Evolutionary conservation across 2,888 invertebrate species (phyloP).

Genomic region (Synanthedon myopaeformis): DNA sequence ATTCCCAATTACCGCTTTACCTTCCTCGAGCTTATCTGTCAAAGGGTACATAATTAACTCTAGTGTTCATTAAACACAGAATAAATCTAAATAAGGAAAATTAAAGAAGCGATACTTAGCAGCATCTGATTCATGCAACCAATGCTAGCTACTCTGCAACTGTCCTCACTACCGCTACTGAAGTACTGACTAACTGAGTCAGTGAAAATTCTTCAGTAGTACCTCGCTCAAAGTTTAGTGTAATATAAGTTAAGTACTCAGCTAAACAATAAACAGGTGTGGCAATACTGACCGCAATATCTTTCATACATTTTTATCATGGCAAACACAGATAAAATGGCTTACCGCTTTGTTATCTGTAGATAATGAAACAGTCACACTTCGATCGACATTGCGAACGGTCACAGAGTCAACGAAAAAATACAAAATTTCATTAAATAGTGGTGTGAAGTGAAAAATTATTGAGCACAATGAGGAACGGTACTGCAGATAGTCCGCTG

Average conservation of each 20-base stretch:
- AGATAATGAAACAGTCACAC: slow-evolving; percentile 46
- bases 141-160: too few species aligned
- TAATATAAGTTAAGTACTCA: slow-evolving; percentile 1
- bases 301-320: slow-evolving; percentile 52
- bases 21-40: too few species aligned
- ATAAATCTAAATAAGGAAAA: too few species aligned
- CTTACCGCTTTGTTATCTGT: slow-evolving; percentile 42
- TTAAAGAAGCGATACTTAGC: too few species aligned
- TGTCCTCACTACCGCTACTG: too few species aligned
- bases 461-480: slow-evolving; percentile 65
- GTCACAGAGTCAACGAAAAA: slow-evolving; percentile 20
- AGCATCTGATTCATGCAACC: too few species aligned
- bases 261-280: slow-evolving; percentile 35
- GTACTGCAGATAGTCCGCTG: slow-evolving; percentile 62
- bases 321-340: slow-evolving; percentile 56
- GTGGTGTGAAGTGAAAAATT: slow-evolving; percentile 20
- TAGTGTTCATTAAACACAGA: too few species aligned
- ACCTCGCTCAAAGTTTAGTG: not conserved
- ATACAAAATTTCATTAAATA: slow-evolving; percentile 3
- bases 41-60: too few species aligned
- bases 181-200: too few species aligned
- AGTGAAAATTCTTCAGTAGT: too few species aligned
- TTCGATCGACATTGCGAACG: slow-evolving; percentile 32
- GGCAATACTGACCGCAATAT: slow-evolving; percentile 47
- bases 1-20: too few species aligned